Conservation (phyloP, 2,113 vertebrate species). For the Sciurus niger region DNA sequence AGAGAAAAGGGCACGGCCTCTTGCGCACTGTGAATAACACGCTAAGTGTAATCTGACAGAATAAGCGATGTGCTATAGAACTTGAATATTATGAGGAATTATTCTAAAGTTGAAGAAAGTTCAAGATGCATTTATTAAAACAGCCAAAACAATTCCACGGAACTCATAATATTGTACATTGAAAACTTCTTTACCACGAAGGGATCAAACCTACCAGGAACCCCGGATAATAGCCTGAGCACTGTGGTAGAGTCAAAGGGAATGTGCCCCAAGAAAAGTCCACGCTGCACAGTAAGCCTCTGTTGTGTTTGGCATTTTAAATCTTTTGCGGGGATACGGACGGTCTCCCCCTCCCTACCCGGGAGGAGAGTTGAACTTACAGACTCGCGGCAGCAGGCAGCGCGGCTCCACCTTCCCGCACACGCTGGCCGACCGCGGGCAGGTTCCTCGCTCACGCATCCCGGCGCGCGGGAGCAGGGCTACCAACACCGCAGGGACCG, state of each 20-base stretch:
- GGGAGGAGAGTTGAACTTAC: slow-evolving; percentile 69
- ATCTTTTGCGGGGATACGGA: not conserved
- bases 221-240: not conserved
- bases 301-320: not conserved
- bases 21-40: not conserved
- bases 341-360: not conserved
- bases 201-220: not conserved
- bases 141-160: not conserved
- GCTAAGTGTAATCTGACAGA: not conserved
- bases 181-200: slow-evolving; percentile 38
- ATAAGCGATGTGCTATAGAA: not conserved
- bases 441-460: slow-evolving; percentile 53
- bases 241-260: not conserved
- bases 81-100: not conserved
- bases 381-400: not conserved
- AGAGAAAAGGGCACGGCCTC: slow-evolving; percentile 6
- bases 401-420: not conserved
- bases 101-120: not conserved
- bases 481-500: not conserved
- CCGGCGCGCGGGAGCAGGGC: not conserved
- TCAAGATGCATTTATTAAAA: not conserved
- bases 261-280: not conserved
- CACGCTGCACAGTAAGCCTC: not conserved
- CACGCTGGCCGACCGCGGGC: not conserved
- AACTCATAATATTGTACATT: not conserved